Percentiles rank a stretch among this genome's conserved stretches.
Evolutionary conservation across 1,140 invertebrate species (phyloP).

Genomic region (Prorops nasuta): DNA sequence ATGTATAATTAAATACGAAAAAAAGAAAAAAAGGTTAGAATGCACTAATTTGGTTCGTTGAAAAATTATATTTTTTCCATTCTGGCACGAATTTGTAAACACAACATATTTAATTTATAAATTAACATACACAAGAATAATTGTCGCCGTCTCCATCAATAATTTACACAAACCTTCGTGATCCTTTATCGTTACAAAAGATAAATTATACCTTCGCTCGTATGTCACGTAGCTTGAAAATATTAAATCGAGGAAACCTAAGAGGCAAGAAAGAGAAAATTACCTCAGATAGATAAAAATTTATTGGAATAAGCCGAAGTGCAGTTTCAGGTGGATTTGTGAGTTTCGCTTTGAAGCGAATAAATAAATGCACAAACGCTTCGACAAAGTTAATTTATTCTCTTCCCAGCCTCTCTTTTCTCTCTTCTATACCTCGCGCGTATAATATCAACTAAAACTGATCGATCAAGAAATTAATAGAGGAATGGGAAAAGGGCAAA

Average conservation of each 20-base stretch:
- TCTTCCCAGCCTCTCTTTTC: neutral
- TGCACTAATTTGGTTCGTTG: slow-evolving; percentile 34
- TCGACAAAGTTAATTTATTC: slow-evolving; percentile 1
- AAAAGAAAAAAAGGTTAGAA: slow-evolving; percentile 1
- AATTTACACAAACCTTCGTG: slow-evolving; percentile 47
- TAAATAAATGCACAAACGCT: slow-evolving; percentile 2
- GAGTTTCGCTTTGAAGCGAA: neutral
- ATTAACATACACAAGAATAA: slow-evolving; percentile 56
- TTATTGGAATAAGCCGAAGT: too few relatives aligned
- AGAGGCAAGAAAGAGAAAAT: too few relatives aligned
- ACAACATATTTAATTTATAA: slow-evolving; percentile 59
- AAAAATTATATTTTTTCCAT: slow-evolving; percentile 58
- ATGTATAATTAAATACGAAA: slow-evolving; percentile 5
- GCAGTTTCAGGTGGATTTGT: too few relatives aligned
- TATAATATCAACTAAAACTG: neutral
- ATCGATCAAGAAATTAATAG: neutral
- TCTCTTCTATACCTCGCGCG: neutral
- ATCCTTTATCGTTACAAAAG: slow-evolving; percentile 15
- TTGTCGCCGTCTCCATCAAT: slow-evolving; percentile 44
- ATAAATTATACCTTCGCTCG: slow-evolving; percentile 15
- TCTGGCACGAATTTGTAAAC: slow-evolving; percentile 54
- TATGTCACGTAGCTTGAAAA: slow-evolving; percentile 17
- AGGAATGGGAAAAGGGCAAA: neutral
- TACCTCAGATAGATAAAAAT: too few relatives aligned
- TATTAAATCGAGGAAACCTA: slow-evolving; percentile 10